phyloP scores from a whole-genome alignment of 2,113 vertebrate genomes.

The Bucco capensis region DNA sequence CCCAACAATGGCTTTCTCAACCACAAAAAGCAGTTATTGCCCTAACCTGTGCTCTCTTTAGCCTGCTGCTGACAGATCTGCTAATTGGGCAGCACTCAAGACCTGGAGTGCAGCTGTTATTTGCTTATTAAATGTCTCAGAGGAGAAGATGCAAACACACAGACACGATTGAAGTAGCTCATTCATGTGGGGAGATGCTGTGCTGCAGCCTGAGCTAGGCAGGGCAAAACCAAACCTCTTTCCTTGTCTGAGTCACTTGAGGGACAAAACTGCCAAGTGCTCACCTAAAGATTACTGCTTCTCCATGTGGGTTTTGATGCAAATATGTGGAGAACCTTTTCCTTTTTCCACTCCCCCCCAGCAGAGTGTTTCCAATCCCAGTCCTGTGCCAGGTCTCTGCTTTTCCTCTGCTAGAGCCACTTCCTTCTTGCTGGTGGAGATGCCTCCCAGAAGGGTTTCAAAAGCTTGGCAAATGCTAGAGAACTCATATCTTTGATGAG shows the following conservation, averaged over 20 bases:
- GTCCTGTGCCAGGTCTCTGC: not conserved
- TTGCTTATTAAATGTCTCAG: not conserved
- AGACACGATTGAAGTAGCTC: not conserved
- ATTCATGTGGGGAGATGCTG: not conserved
- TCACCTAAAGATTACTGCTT: not conserved
- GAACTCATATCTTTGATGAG: too few species aligned
- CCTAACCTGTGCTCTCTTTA: not conserved
- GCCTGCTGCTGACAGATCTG: not conserved
- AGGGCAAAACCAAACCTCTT: not conserved
- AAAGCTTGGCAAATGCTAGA: not conserved
- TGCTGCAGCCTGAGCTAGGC: not conserved
- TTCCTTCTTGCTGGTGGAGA: not conserved
- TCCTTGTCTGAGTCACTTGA: not conserved
- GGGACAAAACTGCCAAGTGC: not conserved
- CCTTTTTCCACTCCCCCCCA: not conserved
- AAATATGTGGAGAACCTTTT: not conserved
- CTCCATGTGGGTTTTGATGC: not conserved
- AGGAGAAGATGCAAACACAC: not conserved
- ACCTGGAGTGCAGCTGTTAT: conserved; percentile 1
- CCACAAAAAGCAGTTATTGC: not conserved
- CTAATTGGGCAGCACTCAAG: not conserved
- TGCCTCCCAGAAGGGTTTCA: conserved; percentile 3
- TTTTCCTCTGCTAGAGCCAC: not conserved
- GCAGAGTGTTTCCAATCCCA: not conserved
- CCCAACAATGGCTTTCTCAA: not conserved